Base-by-base conservation (phyloP, 2,888 invertebrate genomes). In the Coleophora flavipennella region DNA sequence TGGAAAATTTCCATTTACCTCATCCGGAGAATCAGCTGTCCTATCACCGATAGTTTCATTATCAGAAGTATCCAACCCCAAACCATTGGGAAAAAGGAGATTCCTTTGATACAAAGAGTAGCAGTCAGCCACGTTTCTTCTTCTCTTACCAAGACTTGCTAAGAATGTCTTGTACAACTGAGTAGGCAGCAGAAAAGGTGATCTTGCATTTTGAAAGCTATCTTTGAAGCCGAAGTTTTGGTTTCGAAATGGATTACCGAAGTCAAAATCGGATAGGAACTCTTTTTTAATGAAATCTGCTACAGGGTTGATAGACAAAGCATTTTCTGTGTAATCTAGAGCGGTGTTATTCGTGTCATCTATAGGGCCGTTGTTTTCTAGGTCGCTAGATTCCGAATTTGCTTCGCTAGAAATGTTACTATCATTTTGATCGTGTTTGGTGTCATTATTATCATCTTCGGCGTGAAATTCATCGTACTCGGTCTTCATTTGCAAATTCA, bases 81-180 rank as follows among this genome's bases (percentile, higher is more conserved):
- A 79, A 13, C 72, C 66, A 45, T 77, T 84, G 0, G 81, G 66
- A 53, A 88, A 88, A 39, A 89, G 63, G 77, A 89, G 86, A 62
- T 88, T 88, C 45, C 87, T 77, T 8, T 76, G 75, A 57, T 85
- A 85, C 28, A 85, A 46, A 0, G 83, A 77, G 42, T 84, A 85
- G 45, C 84, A 84, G 33, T 85, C 85, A 1, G 80, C 68, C 20
- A 84, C 62, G 56, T 80, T 80, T 14, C 83, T 55, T 43, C 84
- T 71, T 41, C 85, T 75, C 49, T 85, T 85, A 0, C 79, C 79
- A 45, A 85, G 71, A 62, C 86, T 92, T 9, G 92, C 92, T 59
- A 93, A 74, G 46, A 93, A 86, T 57, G 90, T 93, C 72, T 93
- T 93, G 64, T 93, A 93, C 54, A 93, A 83, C 61, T 93, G 92